Evolutionary conservation across 1,140 invertebrate species (phyloP).

Genomic region (Whitmania pigra): DNA sequence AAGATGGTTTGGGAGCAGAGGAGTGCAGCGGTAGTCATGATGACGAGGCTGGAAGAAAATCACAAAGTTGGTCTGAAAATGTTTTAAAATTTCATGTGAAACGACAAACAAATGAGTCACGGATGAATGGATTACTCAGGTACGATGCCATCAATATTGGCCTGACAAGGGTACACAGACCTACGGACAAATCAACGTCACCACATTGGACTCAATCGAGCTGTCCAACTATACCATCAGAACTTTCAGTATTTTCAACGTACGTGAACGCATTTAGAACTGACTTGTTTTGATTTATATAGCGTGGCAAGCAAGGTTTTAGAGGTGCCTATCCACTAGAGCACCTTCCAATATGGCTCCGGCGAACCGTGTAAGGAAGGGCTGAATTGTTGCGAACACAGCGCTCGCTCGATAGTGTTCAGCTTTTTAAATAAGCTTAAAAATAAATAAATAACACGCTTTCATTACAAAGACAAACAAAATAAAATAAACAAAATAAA

Average conservation of each 20-base stretch:
- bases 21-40: conserved; percentile 81
- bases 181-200: conserved; percentile 75
- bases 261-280: not conserved
- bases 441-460: too few relatives aligned
- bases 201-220: conserved; percentile 80
- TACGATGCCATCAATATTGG: conserved; percentile 61
- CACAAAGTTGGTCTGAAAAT: not conserved
- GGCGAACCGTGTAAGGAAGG: too few relatives aligned
- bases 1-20: conserved; percentile 91
- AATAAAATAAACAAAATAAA: too few relatives aligned
- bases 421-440: too few relatives aligned
- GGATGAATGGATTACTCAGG: not conserved
- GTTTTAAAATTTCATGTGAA: not conserved
- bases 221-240: conserved; percentile 91
- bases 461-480: not conserved
- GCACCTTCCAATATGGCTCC: too few relatives aligned
- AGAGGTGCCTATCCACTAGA: too few relatives aligned
- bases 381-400: too few relatives aligned
- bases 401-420: too few relatives aligned
- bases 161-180: conserved; percentile 77
- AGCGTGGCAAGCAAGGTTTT: too few relatives aligned
- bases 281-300: not conserved
- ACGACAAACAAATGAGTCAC: not conserved
- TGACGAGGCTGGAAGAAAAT: conserved; percentile 51
- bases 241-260: conserved; percentile 53